Evolutionary conservation across 2,888 invertebrate genomes (phyloP).

Genomic region (Amorpha juglandis): DNA sequence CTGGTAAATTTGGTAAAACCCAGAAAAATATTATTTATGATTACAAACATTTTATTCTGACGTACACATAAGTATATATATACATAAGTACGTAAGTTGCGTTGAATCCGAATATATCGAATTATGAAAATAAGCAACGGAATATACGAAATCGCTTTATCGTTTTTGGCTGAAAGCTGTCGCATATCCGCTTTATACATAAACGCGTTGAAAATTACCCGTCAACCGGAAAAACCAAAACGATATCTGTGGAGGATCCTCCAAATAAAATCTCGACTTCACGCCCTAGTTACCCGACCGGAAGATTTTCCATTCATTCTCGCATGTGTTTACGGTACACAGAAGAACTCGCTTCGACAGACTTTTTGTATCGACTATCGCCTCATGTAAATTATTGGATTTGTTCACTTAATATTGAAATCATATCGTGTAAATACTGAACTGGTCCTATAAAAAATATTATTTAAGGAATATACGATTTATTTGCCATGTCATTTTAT

Average conservation of each 20-base stretch:
- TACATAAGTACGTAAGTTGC: neutral
- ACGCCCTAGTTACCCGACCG: conserved; percentile 62
- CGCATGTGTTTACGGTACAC: conserved; percentile 52
- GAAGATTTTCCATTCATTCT: conserved; percentile 62
- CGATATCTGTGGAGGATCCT: conserved; percentile 54
- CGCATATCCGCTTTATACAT: conserved; percentile 13
- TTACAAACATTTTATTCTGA: neutral
- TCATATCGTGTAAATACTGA: neutral
- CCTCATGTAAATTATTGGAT: conserved; percentile 20
- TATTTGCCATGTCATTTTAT: no score
- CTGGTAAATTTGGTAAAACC: no score
- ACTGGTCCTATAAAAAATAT: neutral
- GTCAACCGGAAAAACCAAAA: conserved; percentile 57
- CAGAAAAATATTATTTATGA: no score
- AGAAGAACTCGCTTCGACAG: conserved; percentile 33
- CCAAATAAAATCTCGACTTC: conserved; percentile 67
- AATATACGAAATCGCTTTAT: conserved; percentile 40
- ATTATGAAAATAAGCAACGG: conserved; percentile 38
- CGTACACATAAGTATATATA: neutral
- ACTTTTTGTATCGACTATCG: conserved; percentile 25
- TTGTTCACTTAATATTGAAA: neutral
- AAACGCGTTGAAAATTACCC: conserved; percentile 43
- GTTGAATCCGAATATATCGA: conserved; percentile 25
- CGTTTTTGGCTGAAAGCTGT: conserved; percentile 38
- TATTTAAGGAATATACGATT: no score